Base-by-base conservation (phyloP, 1,140 invertebrate genomes). In the Drosophila pallidifrons region DNA sequence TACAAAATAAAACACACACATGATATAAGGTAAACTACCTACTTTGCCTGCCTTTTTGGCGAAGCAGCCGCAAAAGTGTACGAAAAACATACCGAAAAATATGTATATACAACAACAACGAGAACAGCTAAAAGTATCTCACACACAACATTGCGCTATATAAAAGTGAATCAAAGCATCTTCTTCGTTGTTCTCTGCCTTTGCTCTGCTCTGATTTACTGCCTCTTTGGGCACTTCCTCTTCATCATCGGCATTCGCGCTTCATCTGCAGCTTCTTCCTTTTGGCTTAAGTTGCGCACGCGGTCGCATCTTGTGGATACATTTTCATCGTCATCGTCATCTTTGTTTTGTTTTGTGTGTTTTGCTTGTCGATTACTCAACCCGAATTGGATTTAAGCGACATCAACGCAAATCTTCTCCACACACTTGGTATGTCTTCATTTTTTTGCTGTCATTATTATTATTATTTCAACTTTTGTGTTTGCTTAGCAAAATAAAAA, bases 21-120 rank as follows among this genome's bases (percentile, higher is more conserved):
- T 8, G 32, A 32, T 7, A 54, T 73, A 79, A 87, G 82, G 82
- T 87, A 86, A 86, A 87, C 82, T 87, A 86, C 82, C 82, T 87
- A 86, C 82, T 86, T 87, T 87, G 82, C 79, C 82, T 81, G 82
- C 49, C 65, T 82, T 72, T 73, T 32, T 47, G 45, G 58, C 76
- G 71, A 82, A 79, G 70, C 82, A 78, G 82, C 75, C 82, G 82
- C 82, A 86, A 79, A 86, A 86, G 83, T 86, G 83, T 87, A 86
- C 79, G 82, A 88, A 88, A 82, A 82, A 86, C 57, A 74, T 82
- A 74, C 72, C 83, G 65, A 86, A 88, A 73, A 52, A 49, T 25
- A 25, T 38, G n/a, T 35, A 57, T 28, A 61, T 35, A 51, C 32
- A 59, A 35, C 45, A 67, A n/a, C 13, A 52, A 32, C 30, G 68